Evolutionary conservation across 2,888 invertebrate genomes (phyloP), one percentile per base, ranked within the genome.

Genomic region (Nebria salina): DNA sequence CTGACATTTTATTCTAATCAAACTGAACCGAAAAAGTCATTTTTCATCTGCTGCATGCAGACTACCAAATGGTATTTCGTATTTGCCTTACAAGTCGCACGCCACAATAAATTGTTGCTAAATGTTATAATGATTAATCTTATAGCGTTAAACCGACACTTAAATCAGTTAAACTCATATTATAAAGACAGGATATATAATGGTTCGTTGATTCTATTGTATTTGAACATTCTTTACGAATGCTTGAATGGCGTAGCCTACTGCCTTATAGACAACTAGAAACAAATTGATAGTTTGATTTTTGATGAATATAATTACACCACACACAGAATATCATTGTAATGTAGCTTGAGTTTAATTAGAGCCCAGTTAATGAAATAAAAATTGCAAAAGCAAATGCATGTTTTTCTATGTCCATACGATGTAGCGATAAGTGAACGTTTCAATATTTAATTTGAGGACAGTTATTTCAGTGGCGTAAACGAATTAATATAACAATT

Each of bases 401-500:
- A 54, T 54, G 54, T 54, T 54, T 43, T 54, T 54, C 8, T 54
- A 54, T 54, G 54, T 54, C 34, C 34, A 34, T 4, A 34, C 54
- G 3, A 0, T 54, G 8, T 54, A 54, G 54, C 54, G 54, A 54
- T 54, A 54, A 54, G 54, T 11, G 2, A 54, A 54, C 4, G 8
- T 54, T 6, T 8, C 11, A 54, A 54, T 11, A 7, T 54, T 54
- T 11, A 6, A 54, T 11, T 11, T 54, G 54, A 7, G 54, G 4
- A 54, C 54, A 54, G 54, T 54, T 11, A 13, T 70, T 70, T 25
- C 70, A 70, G 9, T 5, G 13, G 70, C 26, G 70, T 34, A 70
- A 20, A 70, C 43, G 72, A 81, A 81, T 81, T 81, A 81, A 81
- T 75, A 75, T 75, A 81, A 76, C 76, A 81, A 81, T 81, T 81